Evolutionary conservation across 2,113 vertebrate genomes (phyloP), one percentile per base, ranked within the genome.

Genomic region (Danionella cerebrum): DNA sequence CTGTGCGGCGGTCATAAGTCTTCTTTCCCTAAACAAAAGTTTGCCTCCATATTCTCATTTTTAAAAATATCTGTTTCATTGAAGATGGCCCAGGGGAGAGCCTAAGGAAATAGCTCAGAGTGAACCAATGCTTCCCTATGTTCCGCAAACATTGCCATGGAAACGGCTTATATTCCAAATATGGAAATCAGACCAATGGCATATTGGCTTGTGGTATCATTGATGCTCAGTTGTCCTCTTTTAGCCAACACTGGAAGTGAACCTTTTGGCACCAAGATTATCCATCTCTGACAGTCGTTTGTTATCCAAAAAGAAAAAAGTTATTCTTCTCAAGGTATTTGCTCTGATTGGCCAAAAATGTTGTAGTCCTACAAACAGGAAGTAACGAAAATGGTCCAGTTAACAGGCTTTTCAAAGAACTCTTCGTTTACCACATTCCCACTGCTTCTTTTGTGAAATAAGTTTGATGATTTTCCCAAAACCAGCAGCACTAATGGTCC

Each of bases 81-180:
- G 38, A 7, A 59, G 55, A 59, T 24, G 16, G 41, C 55, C 55
- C 42, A 2, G 14, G 55, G 38, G 55, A 29, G 9, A 59, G 27
- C n/a, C 55, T 27, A 42, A 42, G 22, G 38, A 59, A 59, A 24
- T n/a, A 29, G 55, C 55, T n/a, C n/a, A 59, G 21, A 42, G 19
- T 12, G 38, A 59, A 42, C 55, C 36, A 59, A 39, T 31, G 58
- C 68, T 47, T 27, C 39, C 24, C 42, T 41, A 52, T 4, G 27
- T 39, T 44, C 36, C 6, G 9, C 50, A 19, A 27, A 31, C 24
- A 42, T 70, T 25, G 47, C 67, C 67, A 70, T 70, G 48, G 67
- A 55, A 70, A 70, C 57, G 24, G 47, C 57, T 53, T 62, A 63
- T 63, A 45, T 70, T 63, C 58, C 36, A 64, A 70, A 54, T 70